Conservation (phyloP, 1,140 invertebrate species). For the Platyscapa corneri region DNA sequence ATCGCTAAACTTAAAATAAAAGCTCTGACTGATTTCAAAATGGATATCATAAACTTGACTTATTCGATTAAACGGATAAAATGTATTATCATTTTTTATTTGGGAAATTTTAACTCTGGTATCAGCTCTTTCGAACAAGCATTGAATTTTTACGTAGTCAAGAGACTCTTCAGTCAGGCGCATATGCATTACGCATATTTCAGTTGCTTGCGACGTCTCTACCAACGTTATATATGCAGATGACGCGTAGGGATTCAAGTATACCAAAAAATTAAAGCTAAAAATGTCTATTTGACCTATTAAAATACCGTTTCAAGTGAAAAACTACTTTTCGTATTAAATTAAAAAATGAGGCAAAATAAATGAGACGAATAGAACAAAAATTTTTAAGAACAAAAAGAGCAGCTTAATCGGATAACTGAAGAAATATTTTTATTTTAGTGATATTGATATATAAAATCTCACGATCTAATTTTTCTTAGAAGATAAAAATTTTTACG, state of each 20-base stretch:
- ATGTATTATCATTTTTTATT: constrained; percentile 4
- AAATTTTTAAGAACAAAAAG: not conserved
- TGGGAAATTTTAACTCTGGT: not conserved
- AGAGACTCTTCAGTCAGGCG: constrained; percentile 30
- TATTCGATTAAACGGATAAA: not conserved
- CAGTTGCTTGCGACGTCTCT: constrained; percentile 2
- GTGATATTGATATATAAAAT: not conserved
- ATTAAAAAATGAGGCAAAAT: not conserved
- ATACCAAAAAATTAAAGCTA: not conserved
- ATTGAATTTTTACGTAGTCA: constrained; percentile 31
- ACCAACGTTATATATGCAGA: constrained; percentile 4
- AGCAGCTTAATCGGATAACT: not conserved
- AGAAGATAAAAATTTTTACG: not conserved
- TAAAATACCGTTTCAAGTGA: not conserved
- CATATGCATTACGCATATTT: constrained; percentile 28
- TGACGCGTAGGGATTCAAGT: constrained; percentile 17
- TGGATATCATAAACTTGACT: too few species aligned
- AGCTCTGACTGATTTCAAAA: not conserved
- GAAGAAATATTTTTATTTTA: not conserved
- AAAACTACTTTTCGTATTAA: not conserved
- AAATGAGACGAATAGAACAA: not conserved
- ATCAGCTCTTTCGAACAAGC: constrained; percentile 3
- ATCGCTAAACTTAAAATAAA: not conserved
- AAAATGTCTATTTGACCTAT: not conserved
- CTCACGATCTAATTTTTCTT: too few species aligned